Evolutionary conservation across 2,888 invertebrate species (phyloP), one percentile per base, ranked within the genome.

Genomic region (Drosophila vallismaia): DNA sequence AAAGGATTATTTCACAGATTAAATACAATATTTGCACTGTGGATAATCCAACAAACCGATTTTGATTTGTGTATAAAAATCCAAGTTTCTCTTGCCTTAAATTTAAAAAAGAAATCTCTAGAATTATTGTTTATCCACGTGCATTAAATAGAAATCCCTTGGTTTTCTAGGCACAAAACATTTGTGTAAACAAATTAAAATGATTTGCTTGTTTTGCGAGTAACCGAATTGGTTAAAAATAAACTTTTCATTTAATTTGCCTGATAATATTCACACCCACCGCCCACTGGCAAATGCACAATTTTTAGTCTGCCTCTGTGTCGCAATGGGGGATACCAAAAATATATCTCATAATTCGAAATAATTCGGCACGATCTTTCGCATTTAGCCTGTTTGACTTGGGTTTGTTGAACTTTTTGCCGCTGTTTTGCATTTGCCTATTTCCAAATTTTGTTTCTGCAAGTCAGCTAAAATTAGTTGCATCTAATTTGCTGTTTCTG

Each of bases 371-470:
- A 56, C 55, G 76, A 69, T 69, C 70, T 71, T 52, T 74, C 50
- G 51, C 52, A 64, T 66, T 70, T 56, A 48, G 26, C 54, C 26
- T 55, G 64, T 50, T 67, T 48, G 48, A 66, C 50, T 31, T 63
- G 76, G 79, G 85, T 82, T 83, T 85, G 79, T 80, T 85, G 83
- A 85, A 85, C 85, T 82, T 71, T 62, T 74, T 81, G 60, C 68
- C 53, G 48, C 46, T 42, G 36, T 28, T 54, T 54, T 29, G 49
- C 38, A 52, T 50, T 63, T 67, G 56, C 51, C 56, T 51, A 51
- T 64, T 68, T 75, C 45, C 54, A 71, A 67, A 72, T 62, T 58
- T 10, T 62, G 49, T 55, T 66, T 66, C 69, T 63, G 67, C 56
- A 54, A 38, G 31, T 31, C 54, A 46, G 71, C 85, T 82, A 84